Percentiles rank a stretch among this genome's conserved stretches.
These are phyloP conservation scores for Spodoptera picta DNA, from an alignment of 2,888 invertebrate genomes.

Conservation along the genomic window DNA sequence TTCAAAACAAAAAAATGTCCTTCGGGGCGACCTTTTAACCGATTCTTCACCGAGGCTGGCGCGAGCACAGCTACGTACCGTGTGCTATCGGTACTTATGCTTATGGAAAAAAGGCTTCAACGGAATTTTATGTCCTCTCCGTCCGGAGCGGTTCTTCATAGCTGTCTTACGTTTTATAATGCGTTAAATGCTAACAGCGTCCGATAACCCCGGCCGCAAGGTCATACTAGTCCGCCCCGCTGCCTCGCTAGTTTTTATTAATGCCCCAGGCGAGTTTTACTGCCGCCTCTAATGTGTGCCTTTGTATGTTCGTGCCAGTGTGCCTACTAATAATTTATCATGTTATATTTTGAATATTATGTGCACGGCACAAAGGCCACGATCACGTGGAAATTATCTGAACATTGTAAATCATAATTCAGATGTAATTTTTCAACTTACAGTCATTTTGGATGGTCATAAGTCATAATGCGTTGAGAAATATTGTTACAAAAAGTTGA, in stretches of 20 bases:
- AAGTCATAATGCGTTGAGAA: constrained; percentile 7
- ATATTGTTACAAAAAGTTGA: not conserved
- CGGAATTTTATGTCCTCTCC: constrained; percentile 84
- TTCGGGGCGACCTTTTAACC: constrained; percentile 82
- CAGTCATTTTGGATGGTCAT: not conserved
- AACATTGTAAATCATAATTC: constrained; percentile 15
- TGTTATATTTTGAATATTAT: constrained; percentile 34
- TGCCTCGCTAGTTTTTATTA: constrained; percentile 73
- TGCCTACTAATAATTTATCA: constrained; percentile 44
- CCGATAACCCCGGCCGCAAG: constrained; percentile 86
- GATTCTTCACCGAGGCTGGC: constrained; percentile 63
- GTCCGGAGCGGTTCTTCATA: constrained; percentile 83
- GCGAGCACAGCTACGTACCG: constrained; percentile 71
- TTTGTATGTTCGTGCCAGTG: constrained; percentile 46
- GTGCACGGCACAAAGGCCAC: constrained; percentile 22
- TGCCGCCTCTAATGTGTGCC: constrained; percentile 60
- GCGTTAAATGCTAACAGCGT: constrained; percentile 86
- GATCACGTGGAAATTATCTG: constrained; percentile 24
- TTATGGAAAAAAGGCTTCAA: constrained; percentile 82
- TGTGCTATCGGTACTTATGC: constrained; percentile 81
- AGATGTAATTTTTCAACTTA: constrained; percentile 20
- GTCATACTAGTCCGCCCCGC: constrained; percentile 77
- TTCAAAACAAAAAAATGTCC: constrained; percentile 81
- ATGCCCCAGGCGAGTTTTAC: constrained; percentile 67
- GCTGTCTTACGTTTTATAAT: constrained; percentile 83